A percentile compares a stretch with the other conserved stretches of the same genome.
phyloP scores from a whole-genome alignment of 2,797 vertebrate genomes.

The Muraenolepis orangiensis region DNA sequence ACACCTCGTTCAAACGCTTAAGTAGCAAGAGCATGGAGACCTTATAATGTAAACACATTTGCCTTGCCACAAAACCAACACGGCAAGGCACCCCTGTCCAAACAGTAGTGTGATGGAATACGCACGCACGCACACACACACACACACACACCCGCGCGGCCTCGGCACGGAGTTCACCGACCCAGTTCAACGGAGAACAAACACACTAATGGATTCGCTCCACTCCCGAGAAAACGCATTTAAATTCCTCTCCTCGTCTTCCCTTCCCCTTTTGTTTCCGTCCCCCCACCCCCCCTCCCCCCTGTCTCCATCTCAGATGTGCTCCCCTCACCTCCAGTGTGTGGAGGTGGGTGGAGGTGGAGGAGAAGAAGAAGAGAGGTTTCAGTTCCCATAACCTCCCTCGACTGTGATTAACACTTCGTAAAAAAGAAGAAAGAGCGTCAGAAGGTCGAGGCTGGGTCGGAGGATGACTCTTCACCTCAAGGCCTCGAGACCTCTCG shows the following conservation, averaged over 20 bases:
- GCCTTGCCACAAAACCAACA: slow-evolving; percentile 8
- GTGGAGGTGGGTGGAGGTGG: not conserved
- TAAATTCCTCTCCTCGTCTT: slow-evolving; percentile 51
- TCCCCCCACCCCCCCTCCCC: slow-evolving; percentile 23
- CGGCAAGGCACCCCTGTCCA: not conserved
- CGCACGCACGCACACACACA: not conserved
- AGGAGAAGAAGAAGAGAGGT: too few species aligned
- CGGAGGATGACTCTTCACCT: not conserved
- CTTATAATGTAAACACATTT: slow-evolving; percentile 12
- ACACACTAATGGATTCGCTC: slow-evolving; percentile 65
- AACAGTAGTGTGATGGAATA: slow-evolving; percentile 3
- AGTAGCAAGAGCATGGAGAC: not conserved
- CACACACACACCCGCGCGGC: slow-evolving; percentile 17
- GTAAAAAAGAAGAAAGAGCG: not conserved
- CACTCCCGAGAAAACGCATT: slow-evolving; percentile 39
- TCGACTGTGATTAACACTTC: not conserved
- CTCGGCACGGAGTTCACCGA: slow-evolving; percentile 55
- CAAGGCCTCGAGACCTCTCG: not conserved
- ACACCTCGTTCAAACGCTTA: not conserved
- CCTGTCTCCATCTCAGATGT: slow-evolving; percentile 14
- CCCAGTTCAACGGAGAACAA: slow-evolving; percentile 61
- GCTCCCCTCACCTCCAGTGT: not conserved
- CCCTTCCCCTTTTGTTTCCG: slow-evolving; percentile 46
- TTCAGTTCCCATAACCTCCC: not conserved
- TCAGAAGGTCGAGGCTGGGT: not conserved